A percentile compares a stretch with the other conserved stretches of the same genome.
Conservation (phyloP, 2,888 invertebrate genomes). For the Eupeodes latifasciatus region DNA sequence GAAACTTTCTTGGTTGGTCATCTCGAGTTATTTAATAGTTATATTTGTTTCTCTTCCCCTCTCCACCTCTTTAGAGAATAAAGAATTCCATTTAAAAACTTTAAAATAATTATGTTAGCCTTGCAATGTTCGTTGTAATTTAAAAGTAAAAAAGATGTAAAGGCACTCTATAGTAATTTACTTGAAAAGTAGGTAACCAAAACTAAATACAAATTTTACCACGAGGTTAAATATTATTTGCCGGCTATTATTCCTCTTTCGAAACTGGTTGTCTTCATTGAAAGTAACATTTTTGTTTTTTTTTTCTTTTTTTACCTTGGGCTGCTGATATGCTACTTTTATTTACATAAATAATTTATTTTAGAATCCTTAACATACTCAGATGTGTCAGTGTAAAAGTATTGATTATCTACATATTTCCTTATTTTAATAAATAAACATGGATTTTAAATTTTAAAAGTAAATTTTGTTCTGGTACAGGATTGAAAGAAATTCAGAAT, state of each 20-base stretch:
- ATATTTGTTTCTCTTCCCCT: neutral
- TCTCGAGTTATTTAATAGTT: constrained; percentile 23
- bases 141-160: neutral
- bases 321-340: neutral
- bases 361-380: neutral
- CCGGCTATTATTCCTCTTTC: constrained; percentile 6
- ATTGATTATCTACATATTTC: no score
- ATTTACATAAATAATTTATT: neutral
- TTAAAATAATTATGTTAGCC: constrained; percentile 4
- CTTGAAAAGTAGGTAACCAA: neutral
- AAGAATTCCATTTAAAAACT: constrained; percentile 11
- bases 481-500: no score
- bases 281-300: neutral
- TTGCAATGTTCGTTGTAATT: constrained; percentile 18
- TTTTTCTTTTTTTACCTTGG: neutral
- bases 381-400: neutral
- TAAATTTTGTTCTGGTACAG: no score
- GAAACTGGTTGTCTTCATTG: constrained; percentile 8
- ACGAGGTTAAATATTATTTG: constrained; percentile 16
- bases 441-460: no score
- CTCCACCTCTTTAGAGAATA: neutral
- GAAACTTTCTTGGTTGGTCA: constrained; percentile 20
- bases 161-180: neutral
- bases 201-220: neutral
- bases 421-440: no score